These are phyloP conservation scores for Peromyscus eremicus DNA, from an alignment of 2,797 vertebrate genomes.

Conservation along the genomic window DNA sequence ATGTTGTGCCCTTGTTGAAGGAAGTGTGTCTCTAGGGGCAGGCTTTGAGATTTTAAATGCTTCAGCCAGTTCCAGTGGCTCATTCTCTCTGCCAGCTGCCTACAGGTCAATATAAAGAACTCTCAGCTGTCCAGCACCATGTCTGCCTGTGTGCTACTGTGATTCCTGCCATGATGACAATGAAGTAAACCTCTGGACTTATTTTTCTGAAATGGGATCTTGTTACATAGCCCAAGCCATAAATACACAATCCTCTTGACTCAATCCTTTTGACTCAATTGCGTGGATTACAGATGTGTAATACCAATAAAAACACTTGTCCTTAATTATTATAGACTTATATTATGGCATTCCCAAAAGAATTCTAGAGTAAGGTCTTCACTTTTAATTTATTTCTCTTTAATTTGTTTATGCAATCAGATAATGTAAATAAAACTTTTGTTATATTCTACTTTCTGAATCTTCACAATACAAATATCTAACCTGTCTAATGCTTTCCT, in stretches of 20 bases:
- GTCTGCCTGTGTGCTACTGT: not conserved
- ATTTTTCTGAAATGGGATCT: not conserved
- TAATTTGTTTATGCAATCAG: not conserved
- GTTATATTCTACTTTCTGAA: not conserved
- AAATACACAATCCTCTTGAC: not conserved
- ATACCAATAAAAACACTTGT: not conserved
- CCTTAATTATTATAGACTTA: not conserved
- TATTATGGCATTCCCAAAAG: not conserved
- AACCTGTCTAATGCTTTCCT: not conserved
- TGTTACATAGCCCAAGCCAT: not conserved
- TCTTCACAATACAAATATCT: not conserved
- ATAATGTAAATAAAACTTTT: not conserved
- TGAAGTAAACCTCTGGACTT: not conserved
- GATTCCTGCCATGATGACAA: not conserved
- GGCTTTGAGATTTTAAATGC: not conserved
- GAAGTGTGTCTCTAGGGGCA: not conserved
- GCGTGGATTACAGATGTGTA: not conserved
- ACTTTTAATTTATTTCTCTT: not conserved
- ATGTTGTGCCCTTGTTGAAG: not conserved
- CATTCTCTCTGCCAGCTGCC: not conserved
- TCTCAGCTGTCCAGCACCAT: not conserved
- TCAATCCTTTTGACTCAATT: not conserved
- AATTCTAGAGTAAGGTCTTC: not conserved
- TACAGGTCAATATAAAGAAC: not conserved
- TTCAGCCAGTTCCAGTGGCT: not conserved